phyloP scores from a whole-genome alignment of 2,888 invertebrate genomes.

The Philereme vetulata region DNA sequence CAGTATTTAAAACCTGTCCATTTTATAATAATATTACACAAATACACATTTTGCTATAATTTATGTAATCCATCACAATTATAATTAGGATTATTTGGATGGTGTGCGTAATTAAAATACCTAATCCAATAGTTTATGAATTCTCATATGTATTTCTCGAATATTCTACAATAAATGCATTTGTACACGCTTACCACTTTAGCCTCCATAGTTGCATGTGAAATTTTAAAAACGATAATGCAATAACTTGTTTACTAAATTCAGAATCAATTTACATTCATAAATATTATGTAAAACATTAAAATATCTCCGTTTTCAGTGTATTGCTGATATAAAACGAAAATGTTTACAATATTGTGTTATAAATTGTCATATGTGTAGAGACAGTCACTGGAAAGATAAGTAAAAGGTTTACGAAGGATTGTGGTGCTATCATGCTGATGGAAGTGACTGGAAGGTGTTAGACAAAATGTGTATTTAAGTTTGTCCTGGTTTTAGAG shows the following conservation, averaged over 20 bases:
- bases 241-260: conserved; percentile 53
- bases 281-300: background rate
- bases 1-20: conserved; percentile 54
- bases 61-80: conserved; percentile 38
- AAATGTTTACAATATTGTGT: conserved; percentile 13
- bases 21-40: conserved; percentile 51
- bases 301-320: background rate
- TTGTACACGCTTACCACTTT: conserved; percentile 29
- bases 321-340: background rate
- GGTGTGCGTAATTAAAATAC: conserved; percentile 36
- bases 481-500: conserved; percentile 81
- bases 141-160: conserved; percentile 38
- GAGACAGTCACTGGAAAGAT: conserved; percentile 63
- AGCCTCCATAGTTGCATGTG: conserved; percentile 33
- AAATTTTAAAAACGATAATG: conserved; percentile 44
- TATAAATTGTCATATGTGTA: conserved; percentile 39
- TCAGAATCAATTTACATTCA: conserved; percentile 12
- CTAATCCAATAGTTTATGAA: conserved; percentile 29
- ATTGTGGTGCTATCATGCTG: conserved; percentile 78
- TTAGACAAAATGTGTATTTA: conserved; percentile 73
- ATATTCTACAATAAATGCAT: conserved; percentile 33
- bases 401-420: conserved; percentile 58
- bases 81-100: conserved; percentile 30
- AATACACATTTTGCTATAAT: conserved; percentile 33
- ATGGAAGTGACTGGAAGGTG: conserved; percentile 65